These are phyloP conservation scores for Falco biarmicus DNA, from an alignment of 2,797 vertebrate species.

Conservation along the genomic window DNA sequence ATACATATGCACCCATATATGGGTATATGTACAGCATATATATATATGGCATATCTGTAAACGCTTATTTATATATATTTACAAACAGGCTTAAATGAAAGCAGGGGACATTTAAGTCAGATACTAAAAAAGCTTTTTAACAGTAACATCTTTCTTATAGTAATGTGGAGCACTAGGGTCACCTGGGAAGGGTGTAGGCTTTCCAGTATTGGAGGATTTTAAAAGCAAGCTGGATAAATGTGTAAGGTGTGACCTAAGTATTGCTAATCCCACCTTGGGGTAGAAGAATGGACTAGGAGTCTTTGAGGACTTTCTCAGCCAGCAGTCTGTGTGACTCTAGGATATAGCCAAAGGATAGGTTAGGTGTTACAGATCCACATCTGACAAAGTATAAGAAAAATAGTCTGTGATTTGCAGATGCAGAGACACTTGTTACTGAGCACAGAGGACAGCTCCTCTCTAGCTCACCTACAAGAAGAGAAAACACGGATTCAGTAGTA, in stretches of 20 bases:
- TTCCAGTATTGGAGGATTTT: not conserved
- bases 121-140: not conserved
- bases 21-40: not conserved
- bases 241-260: not conserved
- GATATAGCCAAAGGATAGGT: not conserved
- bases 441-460: not conserved
- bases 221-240: not conserved
- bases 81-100: not conserved
- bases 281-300: not conserved
- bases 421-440: not conserved
- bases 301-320: not conserved
- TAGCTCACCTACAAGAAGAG: not conserved
- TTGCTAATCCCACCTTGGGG: not conserved
- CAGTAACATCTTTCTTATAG: not conserved
- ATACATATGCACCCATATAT: not conserved
- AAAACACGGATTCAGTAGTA: not conserved
- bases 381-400: not conserved
- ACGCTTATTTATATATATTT: not conserved
- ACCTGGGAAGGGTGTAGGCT: not conserved
- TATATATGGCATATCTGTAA: not conserved
- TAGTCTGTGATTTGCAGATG: not conserved
- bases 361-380: not conserved
- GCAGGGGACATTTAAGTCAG: not conserved
- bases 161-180: not conserved
- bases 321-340: not conserved